Evolutionary conservation across 2,888 invertebrate species (phyloP), one percentile per base, ranked within the genome.

Genomic region (Calameuta filiformis): DNA sequence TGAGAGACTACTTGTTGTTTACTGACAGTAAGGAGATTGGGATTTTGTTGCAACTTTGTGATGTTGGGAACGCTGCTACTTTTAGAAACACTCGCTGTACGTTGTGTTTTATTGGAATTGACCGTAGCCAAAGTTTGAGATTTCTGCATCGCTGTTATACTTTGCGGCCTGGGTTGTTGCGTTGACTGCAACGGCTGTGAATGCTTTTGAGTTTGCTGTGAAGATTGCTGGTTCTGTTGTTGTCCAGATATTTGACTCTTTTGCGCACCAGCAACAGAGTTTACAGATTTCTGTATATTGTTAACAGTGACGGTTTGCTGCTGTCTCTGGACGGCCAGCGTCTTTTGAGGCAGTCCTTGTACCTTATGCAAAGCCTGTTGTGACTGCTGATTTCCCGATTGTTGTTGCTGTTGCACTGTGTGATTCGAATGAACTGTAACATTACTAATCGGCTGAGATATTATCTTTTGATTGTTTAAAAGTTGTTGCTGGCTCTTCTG

Each of bases 31-130:
- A 85, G 69, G 12, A 84, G 35, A 35, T 84, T 85, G 1, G 88
- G 80, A 33, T 86, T 88, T n/a, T 82, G 85, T 68, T 81, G 82
- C 23, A 87, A 73, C 71, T 88, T 90, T 4, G 84, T 74, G n/a
- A 90, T 84, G 74, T 90, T 90, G 11, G 90, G 87, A 4, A 87
- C 83, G 69, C 88, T 90, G 73, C 85, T 88, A 73, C 87, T 89
- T 37, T 89, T 90, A 35, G 83, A 82, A 0, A 87, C 85, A 15
- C 83, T 87, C n/a, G 84, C 69, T 11, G 82, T 37, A 6, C 81
- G 71, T 33, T 86, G 86, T 2, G 79, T 75, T 73, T 85, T 78
- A 23, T n/a, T 83, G 4, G 84, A 76, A 78, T 82, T 83, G 23
- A 81, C 77, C 6, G 82, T 76, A 11, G 84, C 76, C 77, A 78